These are phyloP conservation scores for Macropus fuliginosus DNA, from an alignment of 2,797 vertebrate species.

Conservation along the genomic window DNA sequence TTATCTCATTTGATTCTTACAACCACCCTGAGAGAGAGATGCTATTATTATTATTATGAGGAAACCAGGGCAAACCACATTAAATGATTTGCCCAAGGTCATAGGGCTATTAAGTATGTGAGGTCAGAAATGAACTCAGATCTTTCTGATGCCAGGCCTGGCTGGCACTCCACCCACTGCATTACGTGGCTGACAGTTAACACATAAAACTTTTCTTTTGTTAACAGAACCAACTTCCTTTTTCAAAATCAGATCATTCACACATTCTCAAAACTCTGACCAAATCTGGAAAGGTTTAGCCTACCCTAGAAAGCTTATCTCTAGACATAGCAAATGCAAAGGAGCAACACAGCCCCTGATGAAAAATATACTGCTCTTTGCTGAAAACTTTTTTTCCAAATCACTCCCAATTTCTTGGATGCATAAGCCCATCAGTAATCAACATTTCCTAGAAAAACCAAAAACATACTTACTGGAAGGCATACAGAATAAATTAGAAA, in stretches of 20 bases:
- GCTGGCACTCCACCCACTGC: no score
- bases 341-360: background rate
- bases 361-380: background rate
- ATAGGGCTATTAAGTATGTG: background rate
- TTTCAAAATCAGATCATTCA: background rate
- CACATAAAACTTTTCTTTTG: background rate
- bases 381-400: background rate
- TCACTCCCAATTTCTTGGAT: background rate
- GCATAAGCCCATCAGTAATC: background rate
- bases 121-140: background rate
- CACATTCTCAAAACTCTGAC: background rate
- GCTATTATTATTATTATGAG: no score
- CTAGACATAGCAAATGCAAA: background rate
- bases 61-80: no score
- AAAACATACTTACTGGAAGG: background rate
- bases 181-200: background rate
- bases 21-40: background rate
- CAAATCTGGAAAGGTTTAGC: background rate
- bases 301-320: background rate
- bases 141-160: background rate
- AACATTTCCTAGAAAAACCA: conserved; percentile 13
- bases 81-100: background rate
- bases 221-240: background rate
- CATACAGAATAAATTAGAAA: background rate
- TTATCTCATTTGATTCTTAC: background rate